These are phyloP conservation scores for Scaptomyza polygonia DNA, from an alignment of 2,888 invertebrate species.

Conservation along the genomic window DNA sequence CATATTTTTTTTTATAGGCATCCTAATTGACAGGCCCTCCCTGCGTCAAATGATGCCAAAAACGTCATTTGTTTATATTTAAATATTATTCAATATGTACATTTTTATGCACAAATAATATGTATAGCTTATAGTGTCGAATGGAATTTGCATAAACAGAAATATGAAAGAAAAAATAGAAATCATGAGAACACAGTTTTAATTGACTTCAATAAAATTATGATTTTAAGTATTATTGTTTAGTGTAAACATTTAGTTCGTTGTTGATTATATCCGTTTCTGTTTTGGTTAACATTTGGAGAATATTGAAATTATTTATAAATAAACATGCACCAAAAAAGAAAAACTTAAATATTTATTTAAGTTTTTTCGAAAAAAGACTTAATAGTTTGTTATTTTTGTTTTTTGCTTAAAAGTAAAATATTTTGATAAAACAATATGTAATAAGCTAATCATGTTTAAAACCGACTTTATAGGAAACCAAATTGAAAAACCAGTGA, in stretches of 20 bases:
- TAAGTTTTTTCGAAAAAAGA: too few relatives aligned
- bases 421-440: too few relatives aligned
- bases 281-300: background rate
- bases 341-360: too few relatives aligned
- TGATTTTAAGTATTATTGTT: background rate
- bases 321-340: too few relatives aligned
- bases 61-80: conserved; percentile 4
- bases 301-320: background rate
- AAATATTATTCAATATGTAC: background rate
- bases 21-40: conserved; percentile 27
- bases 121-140: background rate
- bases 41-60: conserved; percentile 3
- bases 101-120: background rate
- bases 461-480: background rate
- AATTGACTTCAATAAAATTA: background rate
- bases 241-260: background rate
- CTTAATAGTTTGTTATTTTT: too few relatives aligned
- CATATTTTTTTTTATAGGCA: background rate
- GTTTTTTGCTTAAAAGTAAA: background rate
- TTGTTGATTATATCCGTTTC: conserved; percentile 26
- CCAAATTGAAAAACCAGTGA: background rate
- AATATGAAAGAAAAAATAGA: background rate
- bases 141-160: background rate
- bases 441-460: too few relatives aligned
- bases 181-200: conserved; percentile 2